These are phyloP conservation scores for Aeoliscus strigatus DNA, from an alignment of 2,797 vertebrate genomes.

Conservation along the genomic window DNA sequence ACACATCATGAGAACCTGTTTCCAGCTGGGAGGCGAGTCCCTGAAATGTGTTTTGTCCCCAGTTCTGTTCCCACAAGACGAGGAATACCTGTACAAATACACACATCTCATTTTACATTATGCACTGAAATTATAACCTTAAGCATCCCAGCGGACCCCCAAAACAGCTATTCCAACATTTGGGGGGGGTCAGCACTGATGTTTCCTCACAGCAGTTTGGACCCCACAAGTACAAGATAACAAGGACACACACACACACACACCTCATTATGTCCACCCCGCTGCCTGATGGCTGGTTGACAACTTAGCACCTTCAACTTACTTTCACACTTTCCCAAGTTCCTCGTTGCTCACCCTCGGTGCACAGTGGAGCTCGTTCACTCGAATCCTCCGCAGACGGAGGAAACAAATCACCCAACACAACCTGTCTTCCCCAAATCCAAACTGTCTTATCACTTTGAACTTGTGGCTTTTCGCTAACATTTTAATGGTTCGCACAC, in stretches of 20 bases:
- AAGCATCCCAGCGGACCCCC: too few species aligned
- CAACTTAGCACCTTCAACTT: conserved; percentile 70
- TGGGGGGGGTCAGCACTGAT: too few species aligned
- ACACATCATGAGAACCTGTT: too few species aligned
- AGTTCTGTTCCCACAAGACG: too few species aligned
- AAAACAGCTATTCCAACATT: too few species aligned
- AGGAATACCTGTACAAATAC: neutral
- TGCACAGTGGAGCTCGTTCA: conserved; percentile 43
- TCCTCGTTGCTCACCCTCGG: conserved; percentile 45
- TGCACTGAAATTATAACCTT: too few species aligned
- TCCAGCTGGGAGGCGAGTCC: too few species aligned
- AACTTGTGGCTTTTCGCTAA: conserved; percentile 31
- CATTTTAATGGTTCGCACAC: conserved; percentile 35
- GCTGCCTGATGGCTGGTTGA: conserved; percentile 65
- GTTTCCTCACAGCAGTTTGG: too few species aligned
- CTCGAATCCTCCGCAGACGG: conserved; percentile 32
- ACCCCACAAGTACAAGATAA: neutral
- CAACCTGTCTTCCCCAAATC: conserved; percentile 37
- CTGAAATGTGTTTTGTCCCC: too few species aligned
- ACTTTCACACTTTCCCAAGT: conserved; percentile 62
- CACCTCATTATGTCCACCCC: conserved; percentile 59
- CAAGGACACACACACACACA: conserved; percentile 16
- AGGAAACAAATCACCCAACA: conserved; percentile 36
- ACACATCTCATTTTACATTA: conserved; percentile 1
- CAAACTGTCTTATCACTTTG: conserved; percentile 41